phyloP scores from a whole-genome alignment of 2,797 vertebrate genomes.

The Anguilla megastoma region DNA sequence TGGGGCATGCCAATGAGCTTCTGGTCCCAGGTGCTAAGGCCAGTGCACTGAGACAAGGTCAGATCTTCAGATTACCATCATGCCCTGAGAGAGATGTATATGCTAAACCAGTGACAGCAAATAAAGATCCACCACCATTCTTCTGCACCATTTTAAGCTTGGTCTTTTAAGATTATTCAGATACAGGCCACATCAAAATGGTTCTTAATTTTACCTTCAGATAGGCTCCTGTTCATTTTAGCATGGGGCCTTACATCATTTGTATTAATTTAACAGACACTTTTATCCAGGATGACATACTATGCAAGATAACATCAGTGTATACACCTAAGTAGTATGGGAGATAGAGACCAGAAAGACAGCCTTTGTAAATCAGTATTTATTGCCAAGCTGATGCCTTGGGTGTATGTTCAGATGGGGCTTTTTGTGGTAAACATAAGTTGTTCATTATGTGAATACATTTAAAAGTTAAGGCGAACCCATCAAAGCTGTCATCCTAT shows the following conservation, averaged over 20 bases:
- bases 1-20: not conserved
- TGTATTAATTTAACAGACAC: not conserved
- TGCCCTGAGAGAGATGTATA: not conserved
- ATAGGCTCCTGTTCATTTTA: not conserved
- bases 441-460: conserved; percentile 13
- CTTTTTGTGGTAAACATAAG: conserved; percentile 7
- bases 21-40: not conserved
- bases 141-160: not conserved
- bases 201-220: not conserved
- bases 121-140: not conserved
- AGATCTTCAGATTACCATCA: not conserved
- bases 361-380: not conserved
- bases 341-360: not conserved
- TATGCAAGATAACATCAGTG: not conserved
- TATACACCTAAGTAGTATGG: not conserved
- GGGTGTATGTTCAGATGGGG: not conserved
- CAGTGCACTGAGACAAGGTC: conserved; percentile 1
- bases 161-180: not conserved
- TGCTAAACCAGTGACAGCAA: not conserved
- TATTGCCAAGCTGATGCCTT: not conserved
- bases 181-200: not conserved
- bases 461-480: not conserved
- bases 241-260: not conserved
- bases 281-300: not conserved
- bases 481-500: not conserved